Conservation (phyloP, 2,797 vertebrate genomes). For the Taeniopygia guttata region DNA sequence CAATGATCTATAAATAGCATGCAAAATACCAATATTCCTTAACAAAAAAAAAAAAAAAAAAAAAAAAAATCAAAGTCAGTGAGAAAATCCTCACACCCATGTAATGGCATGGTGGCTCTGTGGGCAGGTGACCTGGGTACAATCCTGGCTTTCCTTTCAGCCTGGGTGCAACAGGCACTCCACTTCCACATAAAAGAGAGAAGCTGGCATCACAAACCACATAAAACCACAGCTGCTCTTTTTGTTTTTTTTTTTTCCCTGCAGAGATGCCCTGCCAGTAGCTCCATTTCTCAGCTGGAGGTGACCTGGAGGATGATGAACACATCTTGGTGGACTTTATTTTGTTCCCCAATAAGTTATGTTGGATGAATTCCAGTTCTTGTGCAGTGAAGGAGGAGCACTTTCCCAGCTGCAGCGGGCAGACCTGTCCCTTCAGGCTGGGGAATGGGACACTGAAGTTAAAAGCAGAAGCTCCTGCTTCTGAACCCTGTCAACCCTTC, state of each 20-base stretch:
- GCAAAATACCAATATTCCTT: not conserved
- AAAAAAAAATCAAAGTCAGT: not conserved
- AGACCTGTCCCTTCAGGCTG: not conserved
- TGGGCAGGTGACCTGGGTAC: not conserved
- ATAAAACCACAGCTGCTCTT: not conserved
- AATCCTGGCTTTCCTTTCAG: not conserved
- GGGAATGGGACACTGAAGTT: accelerated
- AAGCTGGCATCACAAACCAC: not conserved
- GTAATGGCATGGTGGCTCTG: accelerated
- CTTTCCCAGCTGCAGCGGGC: not conserved
- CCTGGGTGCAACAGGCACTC: not conserved
- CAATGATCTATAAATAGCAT: not conserved
- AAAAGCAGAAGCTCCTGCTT: not conserved
- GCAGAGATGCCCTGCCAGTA: not conserved
- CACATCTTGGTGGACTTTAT: not conserved
- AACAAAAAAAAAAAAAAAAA: too few species aligned
- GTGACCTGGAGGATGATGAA: not conserved
- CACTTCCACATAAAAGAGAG: not conserved
- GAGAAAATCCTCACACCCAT: not conserved
- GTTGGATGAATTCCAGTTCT: not conserved
- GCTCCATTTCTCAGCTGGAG: not conserved
- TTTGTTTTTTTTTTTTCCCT: not conserved
- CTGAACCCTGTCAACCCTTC: not conserved
- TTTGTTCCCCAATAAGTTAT: not conserved
- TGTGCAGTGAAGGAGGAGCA: not conserved